A percentile compares a stretch with the other conserved stretches of the same genome.
phyloP scores from a whole-genome alignment of 2,888 invertebrate species.

The Hofmannophila pseudospretella region DNA sequence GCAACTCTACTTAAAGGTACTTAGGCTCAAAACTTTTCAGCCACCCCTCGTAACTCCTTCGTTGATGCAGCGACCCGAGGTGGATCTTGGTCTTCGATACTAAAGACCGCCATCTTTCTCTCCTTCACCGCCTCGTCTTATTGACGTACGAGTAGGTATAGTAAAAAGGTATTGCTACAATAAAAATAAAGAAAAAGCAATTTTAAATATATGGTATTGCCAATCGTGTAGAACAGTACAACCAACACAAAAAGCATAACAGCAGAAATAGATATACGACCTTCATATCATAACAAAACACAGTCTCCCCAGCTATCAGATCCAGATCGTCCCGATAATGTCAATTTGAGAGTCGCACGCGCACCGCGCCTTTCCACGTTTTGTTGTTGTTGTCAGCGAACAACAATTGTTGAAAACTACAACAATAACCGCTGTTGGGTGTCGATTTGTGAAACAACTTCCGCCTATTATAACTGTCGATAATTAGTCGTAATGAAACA shows the following conservation, averaged over 20 bases:
- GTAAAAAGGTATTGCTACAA: too few relatives aligned
- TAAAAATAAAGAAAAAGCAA: too few relatives aligned
- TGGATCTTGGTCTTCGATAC: too few relatives aligned
- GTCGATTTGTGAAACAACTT: slow-evolving; percentile 10
- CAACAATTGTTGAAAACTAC: slow-evolving; percentile 3
- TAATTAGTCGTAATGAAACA: slow-evolving; percentile 4
- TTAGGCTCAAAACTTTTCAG: too few relatives aligned
- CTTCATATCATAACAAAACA: slow-evolving; percentile 12
- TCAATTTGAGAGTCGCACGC: slow-evolving; percentile 19
- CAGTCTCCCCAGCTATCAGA: slow-evolving; percentile 12
- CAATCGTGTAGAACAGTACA: too few relatives aligned
- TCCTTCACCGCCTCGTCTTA: too few relatives aligned
- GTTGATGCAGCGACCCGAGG: too few relatives aligned
- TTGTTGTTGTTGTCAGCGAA: neutral
- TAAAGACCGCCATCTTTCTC: too few relatives aligned
- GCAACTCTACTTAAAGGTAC: too few relatives aligned
- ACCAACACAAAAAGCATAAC: neutral
- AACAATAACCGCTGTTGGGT: slow-evolving; percentile 5
- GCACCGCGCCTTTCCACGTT: neutral
- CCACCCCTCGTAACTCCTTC: too few relatives aligned
- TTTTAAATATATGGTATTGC: too few relatives aligned
- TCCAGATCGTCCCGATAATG: slow-evolving; percentile 25
- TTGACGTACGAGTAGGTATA: too few relatives aligned
- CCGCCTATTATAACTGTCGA: slow-evolving; percentile 11
- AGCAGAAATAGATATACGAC: slow-evolving; percentile 6